A percentile compares a stretch with the other conserved stretches of the same genome.
phyloP scores from a whole-genome alignment of 2,113 vertebrate genomes.

The Sander vitreus region DNA sequence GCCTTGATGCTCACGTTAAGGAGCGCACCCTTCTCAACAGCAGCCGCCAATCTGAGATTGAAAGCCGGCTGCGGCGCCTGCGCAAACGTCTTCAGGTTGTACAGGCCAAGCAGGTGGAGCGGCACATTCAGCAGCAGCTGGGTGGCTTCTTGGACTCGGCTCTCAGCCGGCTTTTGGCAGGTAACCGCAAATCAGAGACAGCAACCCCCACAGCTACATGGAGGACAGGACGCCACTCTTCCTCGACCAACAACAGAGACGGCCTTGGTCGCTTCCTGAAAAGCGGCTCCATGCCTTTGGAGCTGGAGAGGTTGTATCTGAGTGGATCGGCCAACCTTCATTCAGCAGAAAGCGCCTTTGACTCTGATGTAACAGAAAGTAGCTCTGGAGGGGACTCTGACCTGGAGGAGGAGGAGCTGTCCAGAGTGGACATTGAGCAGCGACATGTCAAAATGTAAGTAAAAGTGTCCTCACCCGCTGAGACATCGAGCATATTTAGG shows the following conservation, averaged over 20 bases:
- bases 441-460: conserved; percentile 96
- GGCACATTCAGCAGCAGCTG: conserved; percentile 96
- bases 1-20: conserved; percentile 87
- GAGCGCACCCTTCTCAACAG: conserved; percentile 88
- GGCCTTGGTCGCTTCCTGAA: conserved; percentile 90
- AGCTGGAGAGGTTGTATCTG: conserved; percentile 92
- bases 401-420: conserved; percentile 94
- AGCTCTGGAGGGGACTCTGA: conserved; percentile 98
- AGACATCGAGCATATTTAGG: neutral
- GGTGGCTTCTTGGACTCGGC: conserved; percentile 94
- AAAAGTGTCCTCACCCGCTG: conserved; percentile 8
- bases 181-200: conserved; percentile 89
- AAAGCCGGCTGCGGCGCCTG: conserved; percentile 90
- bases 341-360: conserved; percentile 93
- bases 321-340: conserved; percentile 92
- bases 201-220: conserved; percentile 59
- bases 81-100: conserved; percentile 97
- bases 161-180: conserved; percentile 87
- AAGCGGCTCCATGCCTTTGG: conserved; percentile 89
- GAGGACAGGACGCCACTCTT: conserved; percentile 75
- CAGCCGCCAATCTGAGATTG: conserved; percentile 91
- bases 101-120: conserved; percentile 98
- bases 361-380: conserved; percentile 97
- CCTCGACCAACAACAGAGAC: conserved; percentile 84
- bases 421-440: conserved; percentile 91